Conservation (phyloP, 2,888 invertebrate genomes). For the Neria commutata region DNA sequence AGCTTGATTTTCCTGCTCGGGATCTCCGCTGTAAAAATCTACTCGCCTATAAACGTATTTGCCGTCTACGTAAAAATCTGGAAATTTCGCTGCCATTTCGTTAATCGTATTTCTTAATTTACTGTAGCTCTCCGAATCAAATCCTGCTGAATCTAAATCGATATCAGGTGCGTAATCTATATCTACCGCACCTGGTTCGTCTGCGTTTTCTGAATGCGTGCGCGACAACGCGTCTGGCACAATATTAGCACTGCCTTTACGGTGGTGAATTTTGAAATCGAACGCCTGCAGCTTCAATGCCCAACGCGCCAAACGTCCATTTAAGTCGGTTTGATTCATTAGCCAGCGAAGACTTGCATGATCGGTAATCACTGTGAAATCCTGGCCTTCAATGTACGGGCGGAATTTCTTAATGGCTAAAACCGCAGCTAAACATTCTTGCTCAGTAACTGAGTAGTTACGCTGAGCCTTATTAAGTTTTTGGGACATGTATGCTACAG, state of each 20-base stretch:
- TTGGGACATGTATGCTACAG: slow-evolving; percentile 18
- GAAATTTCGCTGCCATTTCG: background rate
- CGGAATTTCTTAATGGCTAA: slow-evolving; percentile 24
- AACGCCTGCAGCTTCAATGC: slow-evolving; percentile 34
- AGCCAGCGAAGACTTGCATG: slow-evolving; percentile 40
- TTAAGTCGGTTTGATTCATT: slow-evolving; percentile 35
- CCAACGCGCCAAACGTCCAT: slow-evolving; percentile 40
- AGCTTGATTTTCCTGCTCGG: too few species aligned
- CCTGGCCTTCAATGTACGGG: slow-evolving; percentile 23
- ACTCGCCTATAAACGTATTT: slow-evolving; percentile 4
- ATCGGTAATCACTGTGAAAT: slow-evolving; percentile 32
- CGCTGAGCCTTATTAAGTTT: slow-evolving; percentile 22
- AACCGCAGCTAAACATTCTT: slow-evolving; percentile 25
- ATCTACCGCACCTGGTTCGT: background rate
- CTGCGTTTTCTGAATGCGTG: background rate
- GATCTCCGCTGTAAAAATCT: slow-evolving; percentile 5
- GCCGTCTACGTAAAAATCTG: slow-evolving; percentile 13
- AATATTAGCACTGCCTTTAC: slow-evolving; percentile 35
- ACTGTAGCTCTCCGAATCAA: background rate
- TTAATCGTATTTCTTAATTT: background rate
- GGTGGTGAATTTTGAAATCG: slow-evolving; percentile 32
- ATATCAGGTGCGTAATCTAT: background rate
- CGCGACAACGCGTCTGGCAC: slow-evolving; percentile 26
- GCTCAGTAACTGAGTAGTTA: slow-evolving; percentile 21
- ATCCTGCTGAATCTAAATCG: background rate